phyloP scores from a whole-genome alignment of 1,140 invertebrate genomes.

The Drosophila parvula region DNA sequence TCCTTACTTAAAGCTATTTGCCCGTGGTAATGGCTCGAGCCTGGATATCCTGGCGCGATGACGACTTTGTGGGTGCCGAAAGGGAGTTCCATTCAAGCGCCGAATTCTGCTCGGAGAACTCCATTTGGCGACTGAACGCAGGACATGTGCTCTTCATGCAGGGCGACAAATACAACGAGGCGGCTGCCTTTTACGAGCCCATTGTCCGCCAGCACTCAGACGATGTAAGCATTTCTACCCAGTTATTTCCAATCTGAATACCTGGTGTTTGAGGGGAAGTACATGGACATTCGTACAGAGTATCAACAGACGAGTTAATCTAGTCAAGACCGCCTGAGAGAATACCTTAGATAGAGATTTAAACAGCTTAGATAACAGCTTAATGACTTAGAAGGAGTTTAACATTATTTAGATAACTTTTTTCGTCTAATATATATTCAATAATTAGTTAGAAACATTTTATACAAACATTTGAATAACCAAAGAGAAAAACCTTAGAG shows the following conservation, averaged over 20 bases:
- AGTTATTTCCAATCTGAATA: constrained; percentile 20
- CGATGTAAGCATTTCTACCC: constrained; percentile 87
- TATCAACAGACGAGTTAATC: too few relatives aligned
- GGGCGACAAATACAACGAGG: constrained; percentile 99
- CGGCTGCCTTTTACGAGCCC: constrained; percentile 98
- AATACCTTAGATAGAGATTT: not conserved
- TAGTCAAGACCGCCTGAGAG: too few relatives aligned
- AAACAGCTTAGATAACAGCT: not conserved
- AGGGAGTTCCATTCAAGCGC: constrained; percentile 98
- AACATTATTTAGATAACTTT: accelerated
- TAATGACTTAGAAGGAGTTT: not conserved
- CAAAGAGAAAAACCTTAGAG: not conserved
- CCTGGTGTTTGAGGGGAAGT: not conserved
- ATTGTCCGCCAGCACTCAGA: constrained; percentile 98
- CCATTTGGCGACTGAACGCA: constrained; percentile 97
- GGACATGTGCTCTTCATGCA: constrained; percentile 99
- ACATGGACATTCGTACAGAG: not conserved
- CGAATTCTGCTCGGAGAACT: constrained; percentile 99
- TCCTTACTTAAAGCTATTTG: constrained; percentile 86
- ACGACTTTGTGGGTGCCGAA: constrained; percentile 97
- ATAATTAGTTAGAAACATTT: not conserved
- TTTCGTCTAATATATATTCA: too few relatives aligned
- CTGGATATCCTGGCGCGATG: constrained; percentile 99
- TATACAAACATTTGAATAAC: not conserved
- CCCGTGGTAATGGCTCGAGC: constrained; percentile 99